Evolutionary conservation across 2,113 vertebrate species (phyloP), one percentile per base, ranked within the genome.

Genomic region (Peromyscus polionotus): DNA sequence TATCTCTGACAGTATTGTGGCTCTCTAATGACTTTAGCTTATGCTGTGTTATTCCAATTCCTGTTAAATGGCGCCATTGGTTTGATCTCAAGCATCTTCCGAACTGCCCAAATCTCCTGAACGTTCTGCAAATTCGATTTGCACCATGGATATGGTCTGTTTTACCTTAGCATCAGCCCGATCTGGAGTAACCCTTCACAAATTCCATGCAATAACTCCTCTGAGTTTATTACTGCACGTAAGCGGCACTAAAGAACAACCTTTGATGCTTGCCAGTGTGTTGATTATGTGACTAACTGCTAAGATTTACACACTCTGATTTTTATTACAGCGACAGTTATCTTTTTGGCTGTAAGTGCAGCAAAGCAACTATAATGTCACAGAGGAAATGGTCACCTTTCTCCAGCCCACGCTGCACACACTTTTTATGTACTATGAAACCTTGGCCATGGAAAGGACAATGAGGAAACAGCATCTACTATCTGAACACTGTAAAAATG

Each of bases 231-330:
- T 83, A 83, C 73, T 63, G 8, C 59, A 89, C 75, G 2, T 79
- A 89, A 96, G 84, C 17, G n/a, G 73, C 67, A n/a, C 9, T 93
- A 93, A 97, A 98, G 83, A 97, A 63, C 88, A 96, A 90, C 63
- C 86, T 87, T 96, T 97, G 93, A n/a, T 94, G 95, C 93, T 98
- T 96, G 54, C n/a, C 85, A 90, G 75, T 96, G 65, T 42, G 61
- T 54, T 96, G 93, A 87, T 94, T 93, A 87, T 95, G 86, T 54
- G 86, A 91, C 80, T 95, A 90, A 96, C 54, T 22, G 92, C 88
- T 59, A 36, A 77, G 73, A 95, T 96, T 96, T 96, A 95, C 22
- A 88, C 92, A 85, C 83, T 77, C 68, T 83, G 77, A 57, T 94
- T 87, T 95, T 97, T 86, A 96, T 90, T 91, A 79, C 42, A 33